Evolutionary conservation across 2,888 invertebrate genomes (phyloP).

Genomic region (Hydriomena furcata): DNA sequence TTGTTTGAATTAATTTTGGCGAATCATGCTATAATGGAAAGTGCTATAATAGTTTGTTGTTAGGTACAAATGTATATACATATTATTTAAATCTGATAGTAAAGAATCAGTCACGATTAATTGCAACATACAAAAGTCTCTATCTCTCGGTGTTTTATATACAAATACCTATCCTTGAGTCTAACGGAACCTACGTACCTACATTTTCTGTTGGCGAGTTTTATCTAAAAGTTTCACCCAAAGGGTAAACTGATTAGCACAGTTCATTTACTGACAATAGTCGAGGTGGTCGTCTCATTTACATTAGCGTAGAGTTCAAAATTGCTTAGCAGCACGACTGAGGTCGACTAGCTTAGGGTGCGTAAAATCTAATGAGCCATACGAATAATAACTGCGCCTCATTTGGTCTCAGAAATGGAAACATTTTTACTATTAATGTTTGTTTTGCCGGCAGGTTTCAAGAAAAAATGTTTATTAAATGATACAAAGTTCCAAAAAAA

Average conservation of each 20-base stretch:
- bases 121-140: too few species aligned
- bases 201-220: conserved; percentile 3
- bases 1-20: conserved; percentile 2
- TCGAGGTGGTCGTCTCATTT: conserved; percentile 53
- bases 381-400: conserved; percentile 61
- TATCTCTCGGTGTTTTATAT: too few species aligned
- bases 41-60: neutral
- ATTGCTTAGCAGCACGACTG: conserved; percentile 48
- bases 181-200: neutral
- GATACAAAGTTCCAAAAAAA: too few species aligned
- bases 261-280: conserved; percentile 54
- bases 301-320: conserved; percentile 60
- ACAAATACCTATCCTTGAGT: too few species aligned
- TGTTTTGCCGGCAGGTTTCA: conserved; percentile 11
- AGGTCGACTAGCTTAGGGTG: conserved; percentile 56
- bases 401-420: conserved; percentile 52
- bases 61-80: too few species aligned
- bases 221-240: conserved; percentile 52
- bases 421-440: conserved; percentile 26
- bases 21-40: neutral
- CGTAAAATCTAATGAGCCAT: conserved; percentile 70
- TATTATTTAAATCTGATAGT: too few species aligned
- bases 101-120: too few species aligned
- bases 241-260: conserved; percentile 62
- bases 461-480: conserved; percentile 1